Conservation (phyloP, 2,888 invertebrate species). For the Eulithis testata region DNA sequence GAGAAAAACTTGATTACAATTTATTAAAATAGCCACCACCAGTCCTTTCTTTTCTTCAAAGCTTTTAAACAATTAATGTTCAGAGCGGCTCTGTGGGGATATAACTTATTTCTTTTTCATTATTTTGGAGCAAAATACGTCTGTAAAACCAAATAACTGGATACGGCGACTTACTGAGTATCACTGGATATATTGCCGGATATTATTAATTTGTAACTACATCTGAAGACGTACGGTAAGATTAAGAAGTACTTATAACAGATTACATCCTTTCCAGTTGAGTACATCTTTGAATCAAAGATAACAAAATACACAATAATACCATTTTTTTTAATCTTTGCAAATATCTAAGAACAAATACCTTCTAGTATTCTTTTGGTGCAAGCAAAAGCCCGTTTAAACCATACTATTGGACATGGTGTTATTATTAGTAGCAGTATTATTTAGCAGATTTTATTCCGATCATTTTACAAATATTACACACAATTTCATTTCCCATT, state of each 20-base stretch:
- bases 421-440: neutral
- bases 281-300: neutral
- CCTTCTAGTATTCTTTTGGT: no score
- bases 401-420: neutral
- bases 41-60: conserved; percentile 34
- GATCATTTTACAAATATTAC: neutral
- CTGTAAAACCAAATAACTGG: neutral
- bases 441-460: neutral
- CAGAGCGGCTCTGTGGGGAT: conserved; percentile 16
- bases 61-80: conserved; percentile 37
- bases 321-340: no score
- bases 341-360: no score
- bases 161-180: conserved; percentile 45
- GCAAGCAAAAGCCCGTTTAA: no score
- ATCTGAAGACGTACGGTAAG: conserved; percentile 50
- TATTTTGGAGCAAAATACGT: conserved; percentile 36
- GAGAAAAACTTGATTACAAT: conserved; percentile 59
- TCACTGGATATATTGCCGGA: conserved; percentile 65
- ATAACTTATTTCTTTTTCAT: conserved; percentile 35
- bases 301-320: no score
- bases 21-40: conserved; percentile 52
- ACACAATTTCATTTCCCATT: conserved; percentile 10
- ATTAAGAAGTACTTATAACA: conserved; percentile 1
- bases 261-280: no score
- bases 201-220: conserved; percentile 64